A percentile compares a stretch with the other conserved stretches of the same genome.
Evolutionary conservation across 2,797 vertebrate genomes (phyloP).

Genomic region (Artibeus jamaicensis): DNA sequence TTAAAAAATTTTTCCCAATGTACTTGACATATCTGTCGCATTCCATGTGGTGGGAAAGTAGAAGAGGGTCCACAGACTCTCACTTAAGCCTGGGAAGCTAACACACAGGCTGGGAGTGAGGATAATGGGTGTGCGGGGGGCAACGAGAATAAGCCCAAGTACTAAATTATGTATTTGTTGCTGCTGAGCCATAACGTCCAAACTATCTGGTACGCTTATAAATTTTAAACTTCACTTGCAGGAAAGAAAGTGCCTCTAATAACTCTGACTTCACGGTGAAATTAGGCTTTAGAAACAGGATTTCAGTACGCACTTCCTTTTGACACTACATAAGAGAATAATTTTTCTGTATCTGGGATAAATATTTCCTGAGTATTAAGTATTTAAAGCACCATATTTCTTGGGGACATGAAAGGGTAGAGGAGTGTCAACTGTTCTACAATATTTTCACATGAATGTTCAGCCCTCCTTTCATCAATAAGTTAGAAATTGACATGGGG

Average conservation of each 20-base stretch:
- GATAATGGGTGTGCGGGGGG: background rate
- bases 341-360: slow-evolving; percentile 2
- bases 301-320: slow-evolving; percentile 49
- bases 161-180: slow-evolving; percentile 61
- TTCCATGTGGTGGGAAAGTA: background rate
- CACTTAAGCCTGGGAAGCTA: slow-evolving; percentile 36
- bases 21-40: background rate
- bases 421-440: background rate
- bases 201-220: background rate
- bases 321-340: slow-evolving; percentile 32
- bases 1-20: background rate
- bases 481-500: slow-evolving; percentile 3
- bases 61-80: background rate
- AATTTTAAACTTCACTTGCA: slow-evolving; percentile 48
- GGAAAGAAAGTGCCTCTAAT: slow-evolving; percentile 13
- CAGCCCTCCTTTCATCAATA: background rate
- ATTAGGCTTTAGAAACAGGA: slow-evolving; percentile 46
- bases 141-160: slow-evolving; percentile 18
- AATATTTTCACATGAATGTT: slow-evolving; percentile 17
- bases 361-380: slow-evolving; percentile 29
- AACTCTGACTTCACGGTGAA: slow-evolving; percentile 32
- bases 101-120: background rate
- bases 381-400: background rate
- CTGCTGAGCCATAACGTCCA: background rate
- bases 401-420: background rate